Conservation (phyloP, 2,888 invertebrate species). For the Apodemia duryi region DNA sequence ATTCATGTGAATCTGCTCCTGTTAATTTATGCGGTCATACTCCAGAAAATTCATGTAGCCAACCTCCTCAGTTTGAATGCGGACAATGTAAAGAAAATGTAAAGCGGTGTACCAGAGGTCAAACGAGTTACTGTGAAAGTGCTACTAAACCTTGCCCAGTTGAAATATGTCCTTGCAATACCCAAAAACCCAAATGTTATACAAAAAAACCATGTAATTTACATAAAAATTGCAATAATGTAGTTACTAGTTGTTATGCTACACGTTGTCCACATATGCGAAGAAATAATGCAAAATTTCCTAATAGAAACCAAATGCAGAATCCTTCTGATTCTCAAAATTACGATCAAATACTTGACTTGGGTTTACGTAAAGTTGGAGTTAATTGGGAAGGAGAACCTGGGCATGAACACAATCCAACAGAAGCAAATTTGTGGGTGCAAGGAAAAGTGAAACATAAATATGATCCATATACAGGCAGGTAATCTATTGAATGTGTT, state of each 20-base stretch:
- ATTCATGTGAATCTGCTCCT: neutral
- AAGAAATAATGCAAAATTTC: conserved; percentile 25
- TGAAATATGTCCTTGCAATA: conserved; percentile 42
- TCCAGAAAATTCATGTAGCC: neutral
- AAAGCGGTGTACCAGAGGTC: conserved; percentile 40
- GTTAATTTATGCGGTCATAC: neutral
- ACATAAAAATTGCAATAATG: conserved; percentile 37
- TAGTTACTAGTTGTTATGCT: conserved; percentile 30
- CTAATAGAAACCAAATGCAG: conserved; percentile 32
- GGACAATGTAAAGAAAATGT: conserved; percentile 27
- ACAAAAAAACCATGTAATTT: conserved; percentile 31
- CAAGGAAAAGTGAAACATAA: conserved; percentile 16
- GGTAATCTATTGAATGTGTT: conserved; percentile 35
- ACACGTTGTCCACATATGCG: conserved; percentile 30
- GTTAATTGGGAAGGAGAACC: neutral
- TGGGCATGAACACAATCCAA: neutral
- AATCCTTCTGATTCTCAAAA: conserved; percentile 25
- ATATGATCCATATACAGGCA: conserved; percentile 38
- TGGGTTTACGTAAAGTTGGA: conserved; percentile 2
- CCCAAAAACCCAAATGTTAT: conserved; percentile 33
- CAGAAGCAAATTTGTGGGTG: neutral
- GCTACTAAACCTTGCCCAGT: conserved; percentile 21
- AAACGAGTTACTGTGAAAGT: conserved; percentile 31
- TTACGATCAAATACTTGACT: conserved; percentile 20
- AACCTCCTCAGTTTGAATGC: neutral